These are phyloP conservation scores for Phengaris arion DNA, from an alignment of 2,888 invertebrate species.

Conservation along the genomic window DNA sequence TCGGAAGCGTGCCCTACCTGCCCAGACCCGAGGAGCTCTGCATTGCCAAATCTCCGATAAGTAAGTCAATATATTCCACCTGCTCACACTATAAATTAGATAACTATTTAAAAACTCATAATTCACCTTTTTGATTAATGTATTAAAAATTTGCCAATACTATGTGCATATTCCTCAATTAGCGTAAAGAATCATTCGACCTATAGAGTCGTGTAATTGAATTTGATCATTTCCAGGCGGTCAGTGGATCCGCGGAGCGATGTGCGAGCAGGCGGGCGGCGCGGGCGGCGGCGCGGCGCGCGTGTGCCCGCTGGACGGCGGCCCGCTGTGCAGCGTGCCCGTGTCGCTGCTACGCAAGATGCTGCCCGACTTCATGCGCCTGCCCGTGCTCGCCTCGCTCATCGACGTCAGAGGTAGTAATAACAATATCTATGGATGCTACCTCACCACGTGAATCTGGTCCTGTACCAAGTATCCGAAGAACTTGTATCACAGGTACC, in stretches of 20 bases:
- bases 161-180: too few relatives aligned
- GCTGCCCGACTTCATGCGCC: slow-evolving; percentile 55
- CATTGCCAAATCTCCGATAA: slow-evolving; percentile 51
- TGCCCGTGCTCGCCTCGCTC: slow-evolving; percentile 50
- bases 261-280: slow-evolving; percentile 48
- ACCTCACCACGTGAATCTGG: too few relatives aligned
- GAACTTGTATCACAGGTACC: too few relatives aligned
- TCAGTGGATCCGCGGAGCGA: slow-evolving; percentile 63
- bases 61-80: slow-evolving; percentile 47
- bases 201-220: too few relatives aligned
- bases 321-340: slow-evolving; percentile 49
- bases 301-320: slow-evolving; percentile 58
- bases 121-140: too few relatives aligned
- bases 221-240: slow-evolving; percentile 44
- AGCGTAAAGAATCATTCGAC: too few relatives aligned
- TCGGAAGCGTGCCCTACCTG: slow-evolving; percentile 58
- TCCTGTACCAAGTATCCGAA: too few relatives aligned
- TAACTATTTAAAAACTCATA: too few relatives aligned
- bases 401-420: slow-evolving; percentile 49
- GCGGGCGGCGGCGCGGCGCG: slow-evolving; percentile 45
- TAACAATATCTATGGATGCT: too few relatives aligned
- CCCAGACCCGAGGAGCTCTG: slow-evolving; percentile 61
- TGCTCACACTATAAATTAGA: background rate
- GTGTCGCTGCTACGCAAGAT: slow-evolving; percentile 55
- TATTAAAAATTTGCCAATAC: too few relatives aligned